Base-by-base conservation (phyloP, 2,797 vertebrate genomes). In the Falco naumanni region DNA sequence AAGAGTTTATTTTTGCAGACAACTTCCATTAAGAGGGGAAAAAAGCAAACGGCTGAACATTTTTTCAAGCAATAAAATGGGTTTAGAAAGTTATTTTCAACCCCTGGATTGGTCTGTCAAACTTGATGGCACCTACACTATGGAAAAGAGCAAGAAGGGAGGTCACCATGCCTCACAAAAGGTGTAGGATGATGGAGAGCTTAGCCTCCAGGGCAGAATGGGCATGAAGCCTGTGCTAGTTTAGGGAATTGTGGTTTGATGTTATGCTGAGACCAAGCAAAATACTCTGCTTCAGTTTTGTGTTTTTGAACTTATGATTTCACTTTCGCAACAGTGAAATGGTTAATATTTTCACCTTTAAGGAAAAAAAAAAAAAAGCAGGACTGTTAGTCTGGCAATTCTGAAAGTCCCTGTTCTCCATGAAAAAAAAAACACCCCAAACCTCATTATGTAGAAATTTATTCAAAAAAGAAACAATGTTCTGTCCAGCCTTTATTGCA, bases 1-100 rank as follows among this genome's bases (percentile, higher is more conserved):
- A 81, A n/a, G 53, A 50, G 53, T 76, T 89, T 91, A 39, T 84
- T 93, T 95, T 84, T 71, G 54, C 69, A 84, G 64, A 69, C 22
- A 47, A 22, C 26, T 87, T 70, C 70, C 41, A 43, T 3, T 48
- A 72, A 65, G 28, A 10, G 26, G 20, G 4, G 48, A 61, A 54
- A 61, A 57, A 72, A 57, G 1, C 29, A 68, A 92, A 86, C 0
- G 1, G 10, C 4, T 77, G 65, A 74, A 83, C 33, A 20, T 25
- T 80, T 94, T 72, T 85, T 85, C 34, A 87, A 72, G 66, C 18
- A 89, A 48, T 71, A 83, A 68, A 80, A 94, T 89, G 41, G n/a
- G 84, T 80, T 87, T 91, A 59, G 60, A 56, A 75, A 85, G 60
- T 20, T 91, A 51, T 90, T 96, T 92, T 71, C n/a, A 65, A 50